phyloP scores from a whole-genome alignment of 2,113 vertebrate genomes.

The Trochalopteron elliotii region DNA sequence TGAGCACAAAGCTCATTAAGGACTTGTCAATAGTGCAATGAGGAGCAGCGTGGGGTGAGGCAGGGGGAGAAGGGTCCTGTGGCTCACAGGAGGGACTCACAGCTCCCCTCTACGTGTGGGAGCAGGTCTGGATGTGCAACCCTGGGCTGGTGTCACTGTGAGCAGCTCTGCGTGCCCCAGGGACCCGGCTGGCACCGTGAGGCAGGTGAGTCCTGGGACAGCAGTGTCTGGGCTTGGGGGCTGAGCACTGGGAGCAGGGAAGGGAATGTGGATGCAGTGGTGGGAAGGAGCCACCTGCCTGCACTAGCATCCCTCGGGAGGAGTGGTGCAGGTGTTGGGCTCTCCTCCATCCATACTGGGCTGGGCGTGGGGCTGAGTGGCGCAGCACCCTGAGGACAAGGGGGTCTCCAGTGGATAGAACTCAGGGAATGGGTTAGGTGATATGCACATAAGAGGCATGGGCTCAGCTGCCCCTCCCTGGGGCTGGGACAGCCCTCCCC shows the following conservation, averaged over 20 bases:
- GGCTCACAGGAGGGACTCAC: background rate
- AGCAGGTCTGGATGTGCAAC: background rate
- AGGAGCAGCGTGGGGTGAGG: background rate
- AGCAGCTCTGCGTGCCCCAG: background rate
- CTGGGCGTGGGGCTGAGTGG: background rate
- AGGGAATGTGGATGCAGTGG: background rate
- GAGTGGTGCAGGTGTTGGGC: background rate
- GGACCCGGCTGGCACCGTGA: background rate
- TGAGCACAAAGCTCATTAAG: conserved; percentile 86
- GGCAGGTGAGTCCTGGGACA: conserved; percentile 20
- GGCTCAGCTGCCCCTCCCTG: background rate
- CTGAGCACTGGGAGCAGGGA: background rate
- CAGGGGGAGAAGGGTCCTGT: background rate
- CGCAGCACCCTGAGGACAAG: background rate
- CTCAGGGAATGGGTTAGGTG: background rate
- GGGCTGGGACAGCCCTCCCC: background rate
- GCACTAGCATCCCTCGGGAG: background rate
- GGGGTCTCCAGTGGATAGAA: background rate
- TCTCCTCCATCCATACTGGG: background rate
- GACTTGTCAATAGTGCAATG: conserved; percentile 74
- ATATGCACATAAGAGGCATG: background rate
- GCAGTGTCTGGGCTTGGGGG: background rate
- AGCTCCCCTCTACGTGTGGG: background rate
- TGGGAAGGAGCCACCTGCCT: background rate
- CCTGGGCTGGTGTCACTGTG: background rate